phyloP scores from a whole-genome alignment of 30 jellyfish, hydroid and myxozoan genomes.

The Cassiopea andromeda region DNA sequence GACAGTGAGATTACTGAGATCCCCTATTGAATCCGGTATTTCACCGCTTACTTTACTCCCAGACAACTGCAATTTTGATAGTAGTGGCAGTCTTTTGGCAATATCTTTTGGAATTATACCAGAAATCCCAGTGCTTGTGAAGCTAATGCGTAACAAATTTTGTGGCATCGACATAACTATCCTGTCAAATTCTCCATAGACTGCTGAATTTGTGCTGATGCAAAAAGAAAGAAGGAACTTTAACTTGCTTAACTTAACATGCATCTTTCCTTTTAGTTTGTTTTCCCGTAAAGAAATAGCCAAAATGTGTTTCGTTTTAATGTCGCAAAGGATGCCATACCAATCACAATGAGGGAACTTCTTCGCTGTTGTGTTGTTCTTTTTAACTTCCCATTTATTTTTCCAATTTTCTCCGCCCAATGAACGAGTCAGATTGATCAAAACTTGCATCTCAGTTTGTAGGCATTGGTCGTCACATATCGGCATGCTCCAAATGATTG shows the following conservation, averaged over 20 bases:
- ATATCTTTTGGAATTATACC: slow-evolving; percentile 24
- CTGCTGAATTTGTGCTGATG: not conserved
- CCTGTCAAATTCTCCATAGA: slow-evolving; percentile 10
- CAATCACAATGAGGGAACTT: slow-evolving; percentile 50
- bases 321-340: slow-evolving; percentile 58
- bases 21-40: slow-evolving; percentile 58
- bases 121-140: slow-evolving; percentile 5
- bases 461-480: slow-evolving; percentile 39
- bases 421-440: not conserved
- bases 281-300: slow-evolving; percentile 20
- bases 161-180: slow-evolving; percentile 3
- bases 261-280: slow-evolving; percentile 17
- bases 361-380: not conserved
- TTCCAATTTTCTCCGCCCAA: slow-evolving; percentile 42
- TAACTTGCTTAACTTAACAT: not conserved
- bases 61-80: slow-evolving; percentile 45
- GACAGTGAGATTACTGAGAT: slow-evolving; percentile 31
- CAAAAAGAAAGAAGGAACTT: slow-evolving; percentile 53
- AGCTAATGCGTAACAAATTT: slow-evolving; percentile 18
- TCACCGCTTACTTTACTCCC: slow-evolving; percentile 32
- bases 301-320: slow-evolving; percentile 28
- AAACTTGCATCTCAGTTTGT: slow-evolving; percentile 21
- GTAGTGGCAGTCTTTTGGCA: not conserved
- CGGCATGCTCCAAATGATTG: slow-evolving; percentile 4
- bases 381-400: slow-evolving; percentile 5